Conservation (phyloP, 2,888 invertebrate species). For the Phragmatobia fuliginosa region DNA sequence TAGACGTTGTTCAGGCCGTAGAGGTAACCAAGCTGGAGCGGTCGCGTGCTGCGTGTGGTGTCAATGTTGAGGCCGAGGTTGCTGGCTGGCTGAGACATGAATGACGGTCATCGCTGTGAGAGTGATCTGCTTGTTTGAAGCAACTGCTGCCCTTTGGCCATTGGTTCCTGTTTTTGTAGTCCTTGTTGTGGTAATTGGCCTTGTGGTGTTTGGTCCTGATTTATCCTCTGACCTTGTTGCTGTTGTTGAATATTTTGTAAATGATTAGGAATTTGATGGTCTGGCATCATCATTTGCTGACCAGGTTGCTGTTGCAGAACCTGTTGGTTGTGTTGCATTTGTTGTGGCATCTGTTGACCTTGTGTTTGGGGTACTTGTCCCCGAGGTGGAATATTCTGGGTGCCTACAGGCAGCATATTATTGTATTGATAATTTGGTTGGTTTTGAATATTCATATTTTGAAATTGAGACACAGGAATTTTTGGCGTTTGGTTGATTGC, state of each 20-base stretch:
- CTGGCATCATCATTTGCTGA: conserved; percentile 50
- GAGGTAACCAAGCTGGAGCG: no score
- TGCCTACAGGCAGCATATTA: conserved; percentile 58
- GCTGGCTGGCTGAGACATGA: no score
- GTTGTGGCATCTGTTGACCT: conserved; percentile 54
- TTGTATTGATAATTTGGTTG: conserved; percentile 65
- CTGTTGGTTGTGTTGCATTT: conserved; percentile 56
- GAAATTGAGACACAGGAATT: conserved; percentile 67
- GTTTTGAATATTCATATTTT: conserved; percentile 65
- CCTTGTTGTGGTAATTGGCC: conserved; percentile 53
- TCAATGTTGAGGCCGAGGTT: no score
- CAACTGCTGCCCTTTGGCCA: conserved; percentile 36
- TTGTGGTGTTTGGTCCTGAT: conserved; percentile 43
- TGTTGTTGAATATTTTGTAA: conserved; percentile 57
- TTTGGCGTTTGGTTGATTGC: conserved; percentile 64
- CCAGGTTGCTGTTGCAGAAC: conserved; percentile 54
- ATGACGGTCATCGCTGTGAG: no score
- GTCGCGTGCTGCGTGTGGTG: no score
- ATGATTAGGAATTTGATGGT: conserved; percentile 52
- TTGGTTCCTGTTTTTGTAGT: conserved; percentile 39
- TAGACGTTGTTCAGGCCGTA: no score
- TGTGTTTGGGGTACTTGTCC: conserved; percentile 60
- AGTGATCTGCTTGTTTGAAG: no score
- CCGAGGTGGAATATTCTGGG: conserved; percentile 57
- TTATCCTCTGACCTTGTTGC: conserved; percentile 64